These are phyloP conservation scores for Caenorhabditis japonica DNA, from an alignment of 2,888 invertebrate genomes.

Conservation along the genomic window DNA sequence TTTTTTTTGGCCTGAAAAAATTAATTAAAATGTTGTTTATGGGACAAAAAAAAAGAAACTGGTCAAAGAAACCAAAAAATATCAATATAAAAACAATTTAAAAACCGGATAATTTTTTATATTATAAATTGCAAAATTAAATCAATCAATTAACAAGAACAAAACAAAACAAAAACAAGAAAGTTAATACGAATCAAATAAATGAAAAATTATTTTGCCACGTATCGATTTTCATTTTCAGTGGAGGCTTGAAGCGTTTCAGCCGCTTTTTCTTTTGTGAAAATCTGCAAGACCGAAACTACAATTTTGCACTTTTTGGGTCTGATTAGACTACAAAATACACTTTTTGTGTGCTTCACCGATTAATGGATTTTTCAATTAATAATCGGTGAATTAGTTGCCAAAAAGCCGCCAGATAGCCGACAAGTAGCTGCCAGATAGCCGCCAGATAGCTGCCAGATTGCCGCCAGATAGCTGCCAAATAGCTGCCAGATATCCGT, in stretches of 20 bases:
- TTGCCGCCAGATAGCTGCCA: no score
- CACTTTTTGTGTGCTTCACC: no score
- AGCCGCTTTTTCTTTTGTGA: slow-evolving; percentile 41
- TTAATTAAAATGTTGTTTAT: no score
- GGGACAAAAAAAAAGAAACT: background rate
- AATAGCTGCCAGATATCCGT: no score
- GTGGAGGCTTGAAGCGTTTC: slow-evolving; percentile 12
- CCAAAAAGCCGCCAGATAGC: no score
- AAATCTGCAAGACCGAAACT: slow-evolving; percentile 35
- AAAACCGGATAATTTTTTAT: slow-evolving; percentile 5
- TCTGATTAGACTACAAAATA: no score
- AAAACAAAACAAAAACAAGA: slow-evolving; percentile 7
- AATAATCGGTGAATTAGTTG: no score
- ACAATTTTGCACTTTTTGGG: no score
- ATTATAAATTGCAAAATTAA: background rate
- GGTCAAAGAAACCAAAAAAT: background rate
- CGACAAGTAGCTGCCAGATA: no score
- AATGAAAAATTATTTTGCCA: slow-evolving; percentile 19
- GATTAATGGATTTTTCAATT: no score
- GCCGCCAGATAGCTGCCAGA: no score
- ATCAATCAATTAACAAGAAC: slow-evolving; percentile 12
- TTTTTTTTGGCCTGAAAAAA: no score
- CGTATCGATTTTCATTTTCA: slow-evolving; percentile 45
- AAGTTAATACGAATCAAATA: background rate
- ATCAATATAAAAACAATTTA: background rate